Conservation (phyloP, 2,888 invertebrate species). For the Drosophila prostipennis region DNA sequence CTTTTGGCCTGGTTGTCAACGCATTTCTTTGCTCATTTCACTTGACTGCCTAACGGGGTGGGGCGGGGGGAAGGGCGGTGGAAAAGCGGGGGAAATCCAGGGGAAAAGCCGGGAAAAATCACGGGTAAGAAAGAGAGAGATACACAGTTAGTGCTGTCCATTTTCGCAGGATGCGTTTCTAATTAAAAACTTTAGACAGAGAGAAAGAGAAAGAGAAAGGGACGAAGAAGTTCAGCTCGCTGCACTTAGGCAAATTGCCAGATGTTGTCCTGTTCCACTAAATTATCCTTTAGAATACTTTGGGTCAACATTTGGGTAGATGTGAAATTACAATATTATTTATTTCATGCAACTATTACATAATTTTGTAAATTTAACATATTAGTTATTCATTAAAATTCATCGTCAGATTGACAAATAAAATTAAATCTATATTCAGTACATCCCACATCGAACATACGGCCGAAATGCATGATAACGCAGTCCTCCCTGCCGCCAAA, state of each 20-base stretch:
- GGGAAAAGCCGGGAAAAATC: neutral
- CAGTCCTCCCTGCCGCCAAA: too few species aligned
- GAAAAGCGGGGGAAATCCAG: neutral
- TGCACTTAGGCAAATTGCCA: constrained; percentile 78
- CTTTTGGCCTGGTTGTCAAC: constrained; percentile 71
- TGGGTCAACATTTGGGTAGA: constrained; percentile 49
- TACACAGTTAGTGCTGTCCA: constrained; percentile 38
- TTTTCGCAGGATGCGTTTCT: constrained; percentile 74
- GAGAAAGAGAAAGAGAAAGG: neutral
- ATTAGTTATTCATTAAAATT: neutral
- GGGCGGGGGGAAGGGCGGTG: neutral
- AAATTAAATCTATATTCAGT: too few species aligned
- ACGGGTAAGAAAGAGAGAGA: neutral
- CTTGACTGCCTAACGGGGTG: constrained; percentile 59
- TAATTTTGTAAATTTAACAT: too few species aligned
- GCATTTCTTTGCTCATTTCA: constrained; percentile 75
- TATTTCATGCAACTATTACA: too few species aligned
- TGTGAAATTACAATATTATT: neutral
- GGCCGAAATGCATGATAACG: too few species aligned
- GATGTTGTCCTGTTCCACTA: constrained; percentile 32
- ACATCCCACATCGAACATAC: too few species aligned
- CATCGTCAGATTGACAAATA: neutral
- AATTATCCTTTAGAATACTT: constrained; percentile 22
- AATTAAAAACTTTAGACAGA: constrained; percentile 69
- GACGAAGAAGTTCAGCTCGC: constrained; percentile 31